These are phyloP conservation scores for Lampris incognitus DNA, from an alignment of 2,113 vertebrate species.

Conservation along the genomic window DNA sequence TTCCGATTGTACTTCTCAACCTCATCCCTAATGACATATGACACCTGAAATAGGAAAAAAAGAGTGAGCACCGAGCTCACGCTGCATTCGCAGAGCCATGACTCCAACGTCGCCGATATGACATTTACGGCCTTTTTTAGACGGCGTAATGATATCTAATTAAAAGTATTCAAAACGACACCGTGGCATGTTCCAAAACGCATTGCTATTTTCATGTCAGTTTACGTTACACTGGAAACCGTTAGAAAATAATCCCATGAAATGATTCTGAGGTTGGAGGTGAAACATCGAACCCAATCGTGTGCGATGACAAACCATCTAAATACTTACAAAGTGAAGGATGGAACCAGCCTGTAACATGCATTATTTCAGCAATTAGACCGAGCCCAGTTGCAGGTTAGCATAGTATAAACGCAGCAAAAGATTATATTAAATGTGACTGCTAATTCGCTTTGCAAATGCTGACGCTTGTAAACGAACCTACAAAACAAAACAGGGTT, in stretches of 20 bases:
- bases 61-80: neutral
- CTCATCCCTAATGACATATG: slow-evolving; percentile 98
- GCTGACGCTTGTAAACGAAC: rapidly evolving
- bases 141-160: no score
- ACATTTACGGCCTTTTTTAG: no score
- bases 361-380: slow-evolving; percentile 74
- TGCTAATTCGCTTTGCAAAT: neutral
- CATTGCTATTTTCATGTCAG: neutral
- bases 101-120: neutral
- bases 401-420: slow-evolving; percentile 9
- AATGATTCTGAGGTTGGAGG: neutral
- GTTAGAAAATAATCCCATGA: neutral
- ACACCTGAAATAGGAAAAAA: slow-evolving; percentile 84
- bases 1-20: slow-evolving; percentile 98
- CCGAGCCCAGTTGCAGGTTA: slow-evolving; percentile 56
- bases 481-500: rapidly evolving
- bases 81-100: neutral
- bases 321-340: neutral
- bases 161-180: neutral
- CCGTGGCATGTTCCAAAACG: neutral
- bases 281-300: neutral
- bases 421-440: neutral
- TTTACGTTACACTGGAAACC: neutral
- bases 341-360: neutral
- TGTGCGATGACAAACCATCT: neutral